Base-by-base conservation (phyloP, 2,113 vertebrate genomes). In the Hydrochoerus hydrochaeris region DNA sequence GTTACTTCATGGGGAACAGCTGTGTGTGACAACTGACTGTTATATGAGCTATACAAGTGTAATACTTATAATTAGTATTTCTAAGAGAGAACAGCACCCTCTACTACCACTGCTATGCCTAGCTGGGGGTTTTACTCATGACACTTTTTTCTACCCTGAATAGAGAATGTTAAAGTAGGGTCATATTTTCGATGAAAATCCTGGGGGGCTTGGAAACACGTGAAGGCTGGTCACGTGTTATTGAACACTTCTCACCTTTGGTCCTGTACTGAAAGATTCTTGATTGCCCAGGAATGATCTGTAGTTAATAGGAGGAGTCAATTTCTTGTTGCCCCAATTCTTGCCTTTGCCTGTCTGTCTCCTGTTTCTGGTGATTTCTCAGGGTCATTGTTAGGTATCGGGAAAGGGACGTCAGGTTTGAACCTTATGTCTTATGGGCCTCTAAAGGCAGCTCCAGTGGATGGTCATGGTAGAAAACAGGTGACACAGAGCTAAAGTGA, bases 21-120 rank as follows among this genome's bases (percentile, higher is more conserved):
- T 90, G 7, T 73, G 62, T 77, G 85, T 84, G 75, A 84, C 96
- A 82, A 90, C 38, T 35, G 63, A 92, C 60, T 71, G 49, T 62
- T 63, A 58, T 57, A 62, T 75, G 62, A 89, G 63, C 44, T 28
- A 32, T 65, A 77, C 80, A 13, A 32, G 84, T 97, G 35, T n/a
- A 85, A 96, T 46, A 73, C 52, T 94, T 85, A 82, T 65, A 75
- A 97, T 96, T 94, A 89, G 67, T 82, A 87, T 93, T 96, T 94
- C 58, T 46, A 85, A 75, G 91, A 90, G 44, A 65, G 78, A 97
- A 10, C 6, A 78, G 46, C 44, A 30, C 46, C 19, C 11, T 7
- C 6, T 12, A 32, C 88, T 8, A n/a, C 4, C 22, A 32, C 85
- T 9, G n/a, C 62, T 58, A 35, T 1, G 7, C 73, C 90, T 94